Conservation (phyloP, 2,888 invertebrate genomes). For the Macrosiphum euphorbiae region DNA sequence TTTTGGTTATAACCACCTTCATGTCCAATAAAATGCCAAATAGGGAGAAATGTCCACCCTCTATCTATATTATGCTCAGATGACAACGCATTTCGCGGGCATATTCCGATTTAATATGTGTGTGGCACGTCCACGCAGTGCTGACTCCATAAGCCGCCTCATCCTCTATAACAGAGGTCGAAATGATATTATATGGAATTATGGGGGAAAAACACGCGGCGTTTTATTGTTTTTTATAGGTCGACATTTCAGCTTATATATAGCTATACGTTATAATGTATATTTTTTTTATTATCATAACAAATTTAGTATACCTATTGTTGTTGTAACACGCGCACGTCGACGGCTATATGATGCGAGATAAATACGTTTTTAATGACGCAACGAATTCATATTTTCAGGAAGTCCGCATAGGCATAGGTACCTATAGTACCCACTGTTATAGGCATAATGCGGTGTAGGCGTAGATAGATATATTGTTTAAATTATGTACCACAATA, state of each 20-base stretch:
- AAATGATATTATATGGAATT: background rate
- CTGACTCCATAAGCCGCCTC: background rate
- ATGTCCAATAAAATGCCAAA: background rate
- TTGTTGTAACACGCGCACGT: background rate
- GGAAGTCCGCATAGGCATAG: background rate
- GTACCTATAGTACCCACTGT: background rate
- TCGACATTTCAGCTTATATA: background rate
- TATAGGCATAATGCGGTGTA: background rate
- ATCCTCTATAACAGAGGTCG: background rate
- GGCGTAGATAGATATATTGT: background rate
- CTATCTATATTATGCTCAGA: background rate
- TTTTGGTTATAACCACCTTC: background rate
- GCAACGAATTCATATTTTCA: background rate
- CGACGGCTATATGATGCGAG: background rate
- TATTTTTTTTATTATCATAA: background rate
- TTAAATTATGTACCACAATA: background rate
- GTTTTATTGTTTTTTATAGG: background rate
- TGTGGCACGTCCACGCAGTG: background rate
- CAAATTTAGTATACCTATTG: background rate
- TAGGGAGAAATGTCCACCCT: background rate
- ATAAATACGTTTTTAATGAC: constrained; percentile 10
- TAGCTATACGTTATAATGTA: background rate
- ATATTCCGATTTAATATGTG: background rate
- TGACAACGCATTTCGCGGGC: background rate
- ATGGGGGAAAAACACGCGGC: background rate